Evolutionary conservation across 2,797 vertebrate genomes (phyloP), one percentile per base, ranked within the genome.

Genomic region (Mormyrops boulengeri): DNA sequence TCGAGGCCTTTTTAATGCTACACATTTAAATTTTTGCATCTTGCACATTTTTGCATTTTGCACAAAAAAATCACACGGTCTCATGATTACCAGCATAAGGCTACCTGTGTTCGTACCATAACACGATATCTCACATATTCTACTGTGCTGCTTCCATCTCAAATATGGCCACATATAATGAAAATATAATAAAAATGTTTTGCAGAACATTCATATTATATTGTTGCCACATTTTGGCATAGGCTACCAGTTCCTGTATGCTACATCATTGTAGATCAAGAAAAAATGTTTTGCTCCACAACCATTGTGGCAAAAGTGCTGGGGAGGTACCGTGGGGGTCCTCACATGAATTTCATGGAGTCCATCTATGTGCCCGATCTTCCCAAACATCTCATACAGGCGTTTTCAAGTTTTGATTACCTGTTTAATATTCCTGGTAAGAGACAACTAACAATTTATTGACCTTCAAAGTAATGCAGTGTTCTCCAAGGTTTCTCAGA

Each of bases 401-500:
- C 41, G 8, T 47, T n/a, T 82, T 82, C 41, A 47, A 82, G 77
- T 44, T 82, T 47, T 41, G 77, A 82, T 82, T 82, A 82, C 77
- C 77, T 47, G 62, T 88, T 69, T 73, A 73, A 62, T 47, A 44
- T 88, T 26, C 87, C 38, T 88, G 57, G 57, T 88, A 44, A 50
- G 57, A 14, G 41, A 82, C 77, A 82, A 47, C 41, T 47, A 82
- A 49, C 12, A 88, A 69, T 73, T 62, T 66, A 88, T 88, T 41
- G 87, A 57, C 62, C 12, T 60, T 88, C 41, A 62, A n/a, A 22
- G 55, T 17, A 88, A 12, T 17, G 9, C 38, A 50, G 3, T 11
- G 7, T 22, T 85, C 84, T 53, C 49, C 49, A 50, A 22, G 47
- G n/a, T 53, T 50, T 50, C 50, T 53, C 44, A 50, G 84, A 30